Evolutionary conservation across 2,113 vertebrate genomes (phyloP).

Genomic region (Morone chrysops): DNA sequence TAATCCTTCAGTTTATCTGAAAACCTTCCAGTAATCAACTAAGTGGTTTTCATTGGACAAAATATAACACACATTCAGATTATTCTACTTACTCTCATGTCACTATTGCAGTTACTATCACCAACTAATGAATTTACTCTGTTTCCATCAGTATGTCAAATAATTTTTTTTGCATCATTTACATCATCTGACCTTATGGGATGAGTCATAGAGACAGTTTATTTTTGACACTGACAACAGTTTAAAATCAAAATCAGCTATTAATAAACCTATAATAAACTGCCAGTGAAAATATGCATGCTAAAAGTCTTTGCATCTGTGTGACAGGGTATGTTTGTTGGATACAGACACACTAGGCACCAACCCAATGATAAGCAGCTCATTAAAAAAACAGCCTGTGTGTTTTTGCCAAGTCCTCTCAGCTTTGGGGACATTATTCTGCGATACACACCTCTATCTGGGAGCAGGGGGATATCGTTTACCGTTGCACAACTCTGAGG

Average conservation of each 20-base stretch:
- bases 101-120: neutral
- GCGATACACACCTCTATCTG: slow-evolving; percentile 61
- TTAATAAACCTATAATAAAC: neutral
- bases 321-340: slow-evolving; percentile 2
- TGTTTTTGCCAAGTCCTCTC: slow-evolving; percentile 62
- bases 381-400: slow-evolving; percentile 62
- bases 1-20: neutral
- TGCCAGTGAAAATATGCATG: neutral
- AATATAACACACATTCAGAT: neutral
- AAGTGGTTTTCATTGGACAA: neutral
- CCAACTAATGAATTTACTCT: neutral
- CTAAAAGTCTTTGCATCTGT: slow-evolving; percentile 1
- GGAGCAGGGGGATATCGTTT: slow-evolving; percentile 66
- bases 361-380: slow-evolving; percentile 56
- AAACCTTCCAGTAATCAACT: too few species aligned
- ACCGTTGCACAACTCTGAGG: slow-evolving; percentile 66
- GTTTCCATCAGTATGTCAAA: neutral
- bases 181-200: too few species aligned
- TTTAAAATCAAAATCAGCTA: neutral
- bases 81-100: neutral
- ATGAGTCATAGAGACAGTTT: neutral
- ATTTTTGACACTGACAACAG: neutral
- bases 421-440: slow-evolving; percentile 68
- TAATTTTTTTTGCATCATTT: neutral
- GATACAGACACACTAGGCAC: slow-evolving; percentile 6